Evolutionary conservation across 1,140 invertebrate genomes (phyloP), one percentile per base, ranked within the genome.

Genomic region (Conus ventricosus): DNA sequence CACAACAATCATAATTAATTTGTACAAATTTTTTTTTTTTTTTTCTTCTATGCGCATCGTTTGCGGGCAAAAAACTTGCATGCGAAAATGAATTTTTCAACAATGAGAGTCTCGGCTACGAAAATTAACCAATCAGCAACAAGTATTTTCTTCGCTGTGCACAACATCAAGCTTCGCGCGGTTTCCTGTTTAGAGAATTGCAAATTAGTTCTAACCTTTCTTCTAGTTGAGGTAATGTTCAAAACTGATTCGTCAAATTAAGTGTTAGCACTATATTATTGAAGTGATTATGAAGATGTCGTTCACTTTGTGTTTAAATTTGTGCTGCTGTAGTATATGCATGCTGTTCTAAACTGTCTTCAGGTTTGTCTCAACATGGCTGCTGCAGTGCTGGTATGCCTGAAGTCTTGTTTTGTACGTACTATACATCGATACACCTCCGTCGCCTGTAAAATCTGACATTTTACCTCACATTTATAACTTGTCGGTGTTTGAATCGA

Each of bases 101-200:
- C 57, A 60, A 60, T 60, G 57, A 0, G 4, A 60, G 57, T 60
- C 57, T 60, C 57, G 1, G 67, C 67, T 51, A 78, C 76, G 76
- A 81, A 81, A 81, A 81, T 54, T 23, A 71, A 75, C 84, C 84
- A 85, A 85, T 85, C 84, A 85, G 63, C 63, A 85, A 53, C 71
- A n/a, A 75, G 63, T 20, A 53, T 57, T 53, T 75, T 85, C 27
- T 39, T 75, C 27, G 39, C 27, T 75, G 51, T 75, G 84, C 78
- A 75, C 71, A 54, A 87, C 39, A 76, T 71, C 23, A 80, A 25
- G 39, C 85, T 87, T 87, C 85, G 85, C 85, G 85, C 85, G 85
- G 85, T 75, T 87, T 87, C 71, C 71, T 78, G 85, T 78, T 85
- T 87, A 17, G 85, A 87, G 75, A 78, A 87, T 87, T 80, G 67